Percentiles rank a stretch among this genome's conserved stretches.
Conservation (phyloP, 2,113 vertebrate genomes). For the Ahaetulla prasina region DNA sequence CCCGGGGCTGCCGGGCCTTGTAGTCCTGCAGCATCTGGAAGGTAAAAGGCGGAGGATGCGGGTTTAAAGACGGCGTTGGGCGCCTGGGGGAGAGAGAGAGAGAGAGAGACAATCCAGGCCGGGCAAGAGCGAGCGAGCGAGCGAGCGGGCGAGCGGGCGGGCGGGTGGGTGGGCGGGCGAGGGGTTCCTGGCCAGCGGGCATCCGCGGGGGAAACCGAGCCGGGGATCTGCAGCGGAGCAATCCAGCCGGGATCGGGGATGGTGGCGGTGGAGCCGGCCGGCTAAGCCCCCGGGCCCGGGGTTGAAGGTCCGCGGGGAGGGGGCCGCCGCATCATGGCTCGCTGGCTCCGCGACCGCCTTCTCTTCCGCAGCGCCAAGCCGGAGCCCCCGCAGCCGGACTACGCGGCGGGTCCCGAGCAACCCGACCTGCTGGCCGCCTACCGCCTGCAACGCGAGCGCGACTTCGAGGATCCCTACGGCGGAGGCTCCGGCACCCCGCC, state of each 20-base stretch:
- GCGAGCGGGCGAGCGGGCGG: neutral
- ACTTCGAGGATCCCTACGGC: constrained; percentile 94
- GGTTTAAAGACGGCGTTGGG: neutral
- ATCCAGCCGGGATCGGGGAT: too few relatives aligned
- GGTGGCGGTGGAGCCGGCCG: neutral
- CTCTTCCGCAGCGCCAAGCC: constrained; percentile 80
- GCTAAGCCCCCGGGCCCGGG: neutral
- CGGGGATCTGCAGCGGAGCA: too few relatives aligned
- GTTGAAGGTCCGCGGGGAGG: too few relatives aligned
- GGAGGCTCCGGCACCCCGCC: constrained; percentile 57
- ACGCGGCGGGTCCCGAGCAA: constrained; percentile 69
- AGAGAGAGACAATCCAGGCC: neutral
- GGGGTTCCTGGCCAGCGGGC: neutral
- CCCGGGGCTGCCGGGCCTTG: neutral
- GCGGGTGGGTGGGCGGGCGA: neutral
- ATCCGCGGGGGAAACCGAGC: neutral
- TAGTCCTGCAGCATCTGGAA: neutral
- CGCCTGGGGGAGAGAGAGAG: too few relatives aligned
- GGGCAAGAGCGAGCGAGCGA: neutral
- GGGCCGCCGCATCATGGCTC: constrained; percentile 77
- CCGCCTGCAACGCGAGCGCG: constrained; percentile 88
- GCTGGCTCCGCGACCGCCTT: constrained; percentile 94
- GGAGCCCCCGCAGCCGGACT: neutral
- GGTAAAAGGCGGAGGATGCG: neutral
- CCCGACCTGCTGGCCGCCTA: constrained; percentile 92